Conservation (phyloP, 2,797 vertebrate genomes). For the Dromococcyx pavoninus region DNA sequence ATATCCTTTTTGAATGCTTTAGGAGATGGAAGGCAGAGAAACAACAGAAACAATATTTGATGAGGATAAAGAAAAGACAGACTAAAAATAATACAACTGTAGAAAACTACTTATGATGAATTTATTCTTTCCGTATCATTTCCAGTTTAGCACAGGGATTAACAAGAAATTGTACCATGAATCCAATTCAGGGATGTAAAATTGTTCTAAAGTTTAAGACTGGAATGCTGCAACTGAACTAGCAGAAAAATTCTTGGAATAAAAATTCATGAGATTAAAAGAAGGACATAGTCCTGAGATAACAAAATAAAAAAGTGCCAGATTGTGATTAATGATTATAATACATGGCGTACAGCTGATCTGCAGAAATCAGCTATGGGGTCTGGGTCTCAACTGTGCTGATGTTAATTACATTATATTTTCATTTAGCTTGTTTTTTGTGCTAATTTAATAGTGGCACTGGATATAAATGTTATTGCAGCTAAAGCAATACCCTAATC, state of each 20-base stretch:
- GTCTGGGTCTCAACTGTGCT: neutral
- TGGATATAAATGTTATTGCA: neutral
- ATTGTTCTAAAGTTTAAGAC: neutral
- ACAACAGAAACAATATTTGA: neutral
- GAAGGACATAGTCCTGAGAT: neutral
- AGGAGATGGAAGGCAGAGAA: neutral
- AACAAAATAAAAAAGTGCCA: neutral
- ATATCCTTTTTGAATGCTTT: neutral
- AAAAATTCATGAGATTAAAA: neutral
- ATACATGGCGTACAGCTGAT: neutral
- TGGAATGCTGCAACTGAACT: neutral
- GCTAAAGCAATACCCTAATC: neutral
- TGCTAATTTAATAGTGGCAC: conserved; percentile 14
- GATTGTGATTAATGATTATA: neutral
- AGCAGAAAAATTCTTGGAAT: neutral
- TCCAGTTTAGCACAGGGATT: neutral
- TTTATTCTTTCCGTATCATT: neutral
- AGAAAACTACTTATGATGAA: neutral
- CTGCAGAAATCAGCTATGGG: neutral
- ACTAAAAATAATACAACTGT: neutral
- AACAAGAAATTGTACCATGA: neutral
- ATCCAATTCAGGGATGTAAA: neutral
- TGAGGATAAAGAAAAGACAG: neutral
- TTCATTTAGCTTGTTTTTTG: neutral
- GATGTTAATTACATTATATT: neutral